A percentile compares a stretch with the other conserved stretches of the same genome.
phyloP scores from a whole-genome alignment of 2,797 vertebrate genomes.

The Myotis findleyi region DNA sequence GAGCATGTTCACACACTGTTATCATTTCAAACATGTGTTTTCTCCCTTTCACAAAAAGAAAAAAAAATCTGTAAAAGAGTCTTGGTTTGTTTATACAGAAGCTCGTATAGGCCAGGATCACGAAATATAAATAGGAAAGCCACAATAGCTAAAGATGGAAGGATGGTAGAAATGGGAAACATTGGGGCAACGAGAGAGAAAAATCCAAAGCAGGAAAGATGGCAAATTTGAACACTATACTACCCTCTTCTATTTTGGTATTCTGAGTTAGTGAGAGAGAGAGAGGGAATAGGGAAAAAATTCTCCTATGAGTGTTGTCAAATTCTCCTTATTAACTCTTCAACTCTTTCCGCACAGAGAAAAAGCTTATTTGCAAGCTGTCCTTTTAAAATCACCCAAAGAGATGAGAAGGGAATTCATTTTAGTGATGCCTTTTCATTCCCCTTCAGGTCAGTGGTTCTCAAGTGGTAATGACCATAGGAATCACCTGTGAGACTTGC shows the following conservation, averaged over 20 bases:
- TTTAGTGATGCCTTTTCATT: neutral
- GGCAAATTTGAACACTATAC: neutral
- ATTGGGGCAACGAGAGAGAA: neutral
- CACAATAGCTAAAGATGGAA: neutral
- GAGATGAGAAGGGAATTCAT: neutral
- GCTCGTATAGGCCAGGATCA: neutral
- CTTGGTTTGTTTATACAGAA: conserved; percentile 30
- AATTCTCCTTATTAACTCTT: neutral
- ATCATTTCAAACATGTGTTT: conserved; percentile 66
- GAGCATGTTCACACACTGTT: conserved; percentile 50
- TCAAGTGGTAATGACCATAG: neutral
- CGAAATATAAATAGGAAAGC: neutral
- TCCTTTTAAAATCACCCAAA: neutral
- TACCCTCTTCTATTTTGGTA: neutral
- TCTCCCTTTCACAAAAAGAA: neutral
- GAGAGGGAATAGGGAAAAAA: neutral
- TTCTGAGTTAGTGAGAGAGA: neutral
- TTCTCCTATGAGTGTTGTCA: neutral
- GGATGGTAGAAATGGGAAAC: neutral
- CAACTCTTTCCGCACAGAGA: neutral
- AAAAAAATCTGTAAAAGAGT: neutral
- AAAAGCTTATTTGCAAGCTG: neutral
- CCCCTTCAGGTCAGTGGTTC: neutral
- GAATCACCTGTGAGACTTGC: neutral
- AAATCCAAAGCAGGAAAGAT: neutral